A percentile compares a stretch with the other conserved stretches of the same genome.
phyloP scores from a whole-genome alignment of 1,140 invertebrate genomes.

The Homalodisca vitripennis region DNA sequence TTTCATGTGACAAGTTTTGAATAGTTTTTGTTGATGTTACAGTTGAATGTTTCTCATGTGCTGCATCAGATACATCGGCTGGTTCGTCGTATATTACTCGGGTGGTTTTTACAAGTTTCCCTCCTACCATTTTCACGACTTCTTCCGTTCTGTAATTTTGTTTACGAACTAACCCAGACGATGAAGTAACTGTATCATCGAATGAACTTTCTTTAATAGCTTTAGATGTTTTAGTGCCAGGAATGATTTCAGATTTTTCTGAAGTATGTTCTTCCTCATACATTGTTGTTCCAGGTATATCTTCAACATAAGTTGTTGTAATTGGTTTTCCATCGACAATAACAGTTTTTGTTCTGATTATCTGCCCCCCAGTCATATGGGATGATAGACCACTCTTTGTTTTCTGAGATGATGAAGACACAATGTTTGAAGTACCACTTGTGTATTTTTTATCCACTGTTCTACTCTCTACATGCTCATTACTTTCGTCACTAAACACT shows the following conservation, averaged over 20 bases:
- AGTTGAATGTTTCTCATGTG: background rate
- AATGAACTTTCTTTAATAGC: background rate
- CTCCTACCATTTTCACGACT: constrained; percentile 35
- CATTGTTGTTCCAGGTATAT: background rate
- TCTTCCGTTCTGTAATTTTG: constrained; percentile 27
- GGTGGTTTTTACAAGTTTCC: constrained; percentile 29
- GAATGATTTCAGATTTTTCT: background rate
- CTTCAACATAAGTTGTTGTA: background rate
- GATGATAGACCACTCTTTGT: background rate
- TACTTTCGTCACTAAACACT: too few species aligned
- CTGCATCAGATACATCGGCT: background rate
- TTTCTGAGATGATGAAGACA: background rate
- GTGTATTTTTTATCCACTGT: too few species aligned
- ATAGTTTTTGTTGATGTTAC: too few species aligned
- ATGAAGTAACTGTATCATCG: background rate
- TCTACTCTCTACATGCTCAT: too few species aligned
- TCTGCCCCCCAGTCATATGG: constrained; percentile 7
- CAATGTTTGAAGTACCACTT: background rate
- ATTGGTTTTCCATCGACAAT: constrained; percentile 13
- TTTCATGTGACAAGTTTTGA: too few species aligned
- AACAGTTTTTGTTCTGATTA: constrained; percentile 21
- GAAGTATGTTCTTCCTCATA: background rate
- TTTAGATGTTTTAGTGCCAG: background rate
- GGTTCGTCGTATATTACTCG: constrained; percentile 9
- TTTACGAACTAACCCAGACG: background rate